Base-by-base conservation (phyloP, 2,797 vertebrate genomes). In the Sardinella longiceps region DNA sequence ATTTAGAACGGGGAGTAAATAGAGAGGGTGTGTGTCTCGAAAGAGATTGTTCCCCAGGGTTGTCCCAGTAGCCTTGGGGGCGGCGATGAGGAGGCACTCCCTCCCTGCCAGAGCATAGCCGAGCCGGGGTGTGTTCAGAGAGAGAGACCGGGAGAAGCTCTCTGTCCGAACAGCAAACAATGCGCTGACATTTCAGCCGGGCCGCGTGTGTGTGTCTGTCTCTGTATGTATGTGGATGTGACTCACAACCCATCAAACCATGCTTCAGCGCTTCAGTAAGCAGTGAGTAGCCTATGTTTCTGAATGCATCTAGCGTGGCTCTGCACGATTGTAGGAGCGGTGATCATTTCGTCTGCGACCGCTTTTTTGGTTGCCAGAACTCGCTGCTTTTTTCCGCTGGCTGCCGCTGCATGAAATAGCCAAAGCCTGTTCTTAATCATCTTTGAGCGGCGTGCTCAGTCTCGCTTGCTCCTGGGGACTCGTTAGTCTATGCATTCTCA, bases 391-490 rank as follows among this genome's bases (percentile, higher is more conserved):
- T 70, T 70, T 33, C 30, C 63, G 12, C 63, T 37, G 63, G 12
- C 30, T 70, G 18, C 63, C 63, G 63, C 63, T 70, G 63, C 63
- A 70, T 70, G 14, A 30, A 70, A 70, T 70, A 33, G 28, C 63
- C 63, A 18, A 70, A 33, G 63, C 63, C 63, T 70, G 63, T 37
- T 70, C 30, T 70, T 70, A 70, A 70, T 70, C 63, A 70, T 70
- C 63, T 70, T 12, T 5, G 30, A 33, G 12, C 14, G 28, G 28
- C 18, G 63, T 3, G 50, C 12, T 18, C 15, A 3, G 50, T 0
- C 50, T 53, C 14, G 51, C 51, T 53, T 18, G 51, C 51, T 63
- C 60, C 18, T 70, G 63, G 14, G 30, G 12, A 5, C 30, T 15
- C 0, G 11, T 14, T 70, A 70, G 63, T 30, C 28, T 37, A 10